Evolutionary conservation across 2,888 invertebrate species (phyloP).

Genomic region (Chrysomela aeneicollis): DNA sequence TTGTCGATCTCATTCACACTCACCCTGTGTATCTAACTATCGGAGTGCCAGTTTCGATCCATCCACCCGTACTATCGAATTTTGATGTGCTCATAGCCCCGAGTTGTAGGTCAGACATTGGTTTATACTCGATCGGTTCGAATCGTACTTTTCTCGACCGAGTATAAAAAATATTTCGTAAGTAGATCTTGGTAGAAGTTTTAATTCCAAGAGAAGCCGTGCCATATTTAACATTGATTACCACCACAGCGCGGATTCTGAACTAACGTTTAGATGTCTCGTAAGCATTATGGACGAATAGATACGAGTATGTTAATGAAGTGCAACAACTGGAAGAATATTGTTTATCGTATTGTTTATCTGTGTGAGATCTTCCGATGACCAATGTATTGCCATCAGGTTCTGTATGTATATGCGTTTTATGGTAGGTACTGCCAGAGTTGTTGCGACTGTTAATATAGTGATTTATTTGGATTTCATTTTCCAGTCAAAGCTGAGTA

Average conservation of each 20-base stretch:
- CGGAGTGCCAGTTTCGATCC: no score
- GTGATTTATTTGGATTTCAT: no score
- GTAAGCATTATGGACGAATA: neutral
- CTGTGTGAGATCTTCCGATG: slow-evolving; percentile 6
- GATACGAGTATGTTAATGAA: slow-evolving; percentile 15
- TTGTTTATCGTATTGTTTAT: slow-evolving; percentile 15
- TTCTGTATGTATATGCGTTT: neutral
- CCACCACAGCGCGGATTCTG: slow-evolving; percentile 1
- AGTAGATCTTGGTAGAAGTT: slow-evolving; percentile 31
- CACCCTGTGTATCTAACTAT: no score
- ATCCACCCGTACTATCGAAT: slow-evolving; percentile 33
- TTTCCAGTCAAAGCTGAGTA: no score
- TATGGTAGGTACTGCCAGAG: neutral
- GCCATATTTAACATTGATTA: slow-evolving; percentile 18
- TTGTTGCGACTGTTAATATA: no score
- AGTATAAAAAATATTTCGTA: slow-evolving; percentile 36
- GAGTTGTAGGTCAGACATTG: slow-evolving; percentile 46
- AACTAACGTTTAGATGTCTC: slow-evolving; percentile 12
- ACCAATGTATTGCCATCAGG: neutral
- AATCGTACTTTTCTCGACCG: slow-evolving; percentile 36
- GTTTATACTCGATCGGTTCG: slow-evolving; percentile 32
- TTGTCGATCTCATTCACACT: no score
- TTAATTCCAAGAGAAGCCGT: slow-evolving; percentile 16
- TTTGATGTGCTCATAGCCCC: slow-evolving; percentile 39
- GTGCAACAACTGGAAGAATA: slow-evolving; percentile 12